These are phyloP conservation scores for Varanus komodoensis DNA, from an alignment of 2,113 vertebrate genomes.

Conservation along the genomic window DNA sequence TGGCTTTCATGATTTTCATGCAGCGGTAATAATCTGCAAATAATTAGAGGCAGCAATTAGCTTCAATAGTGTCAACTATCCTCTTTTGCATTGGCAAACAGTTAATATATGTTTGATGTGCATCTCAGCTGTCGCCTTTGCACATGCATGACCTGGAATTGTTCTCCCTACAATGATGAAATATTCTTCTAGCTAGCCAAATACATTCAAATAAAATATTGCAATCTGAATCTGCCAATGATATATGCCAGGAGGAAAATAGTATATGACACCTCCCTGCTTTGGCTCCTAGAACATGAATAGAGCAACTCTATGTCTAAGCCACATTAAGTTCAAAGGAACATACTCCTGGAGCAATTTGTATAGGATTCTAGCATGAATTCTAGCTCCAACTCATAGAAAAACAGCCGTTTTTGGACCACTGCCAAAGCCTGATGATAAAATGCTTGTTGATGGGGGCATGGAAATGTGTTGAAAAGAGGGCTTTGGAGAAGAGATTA, in stretches of 20 bases:
- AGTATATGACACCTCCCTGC: neutral
- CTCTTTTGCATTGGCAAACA: neutral
- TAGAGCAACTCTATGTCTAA: neutral
- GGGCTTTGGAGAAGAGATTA: too few species aligned
- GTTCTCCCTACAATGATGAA: neutral
- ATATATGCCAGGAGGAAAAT: neutral
- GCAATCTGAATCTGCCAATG: neutral
- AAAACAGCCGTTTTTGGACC: too few species aligned
- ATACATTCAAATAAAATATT: neutral
- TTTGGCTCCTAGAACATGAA: neutral
- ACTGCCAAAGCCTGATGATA: too few species aligned
- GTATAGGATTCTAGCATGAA: neutral
- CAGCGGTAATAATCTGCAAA: constrained; percentile 82
- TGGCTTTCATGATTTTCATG: constrained; percentile 78
- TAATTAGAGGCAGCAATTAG: constrained; percentile 1
- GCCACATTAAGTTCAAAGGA: neutral
- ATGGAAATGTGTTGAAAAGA: too few species aligned
- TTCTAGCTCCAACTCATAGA: too few species aligned
- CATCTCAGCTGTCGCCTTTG: neutral
- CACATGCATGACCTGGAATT: neutral
- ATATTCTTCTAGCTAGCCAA: neutral
- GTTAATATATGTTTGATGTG: neutral
- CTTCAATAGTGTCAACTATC: neutral
- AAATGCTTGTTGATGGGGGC: too few species aligned
- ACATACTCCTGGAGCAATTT: neutral